A percentile compares a stretch with the other conserved stretches of the same genome.
Conservation (phyloP, 2,113 vertebrate species). For the Catagonus wagneri region DNA sequence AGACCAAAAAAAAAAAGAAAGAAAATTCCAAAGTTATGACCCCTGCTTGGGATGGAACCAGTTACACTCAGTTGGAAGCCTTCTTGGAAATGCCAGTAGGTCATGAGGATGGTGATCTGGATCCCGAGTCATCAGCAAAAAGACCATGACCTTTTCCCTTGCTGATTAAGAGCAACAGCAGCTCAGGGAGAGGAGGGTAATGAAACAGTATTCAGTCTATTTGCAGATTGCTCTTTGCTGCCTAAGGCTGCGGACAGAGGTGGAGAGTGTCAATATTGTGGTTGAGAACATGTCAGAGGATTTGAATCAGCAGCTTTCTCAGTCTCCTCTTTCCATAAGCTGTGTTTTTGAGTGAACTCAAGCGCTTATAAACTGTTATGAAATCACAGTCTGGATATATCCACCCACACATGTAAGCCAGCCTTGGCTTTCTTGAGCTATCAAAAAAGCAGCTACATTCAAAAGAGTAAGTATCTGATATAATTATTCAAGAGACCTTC, state of each 20-base stretch:
- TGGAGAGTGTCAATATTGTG: not conserved
- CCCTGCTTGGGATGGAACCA: not conserved
- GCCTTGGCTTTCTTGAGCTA: not conserved
- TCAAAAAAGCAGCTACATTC: not conserved
- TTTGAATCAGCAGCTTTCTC: not conserved
- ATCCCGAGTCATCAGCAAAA: not conserved
- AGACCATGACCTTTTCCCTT: not conserved
- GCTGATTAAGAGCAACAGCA: not conserved
- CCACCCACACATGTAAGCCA: not conserved
- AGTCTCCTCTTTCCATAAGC: not conserved
- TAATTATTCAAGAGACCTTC: not conserved
- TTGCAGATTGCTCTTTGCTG: not conserved
- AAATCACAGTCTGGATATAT: not conserved
- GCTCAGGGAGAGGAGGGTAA: not conserved
- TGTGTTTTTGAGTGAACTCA: slow-evolving; percentile 21
- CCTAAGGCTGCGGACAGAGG: not conserved
- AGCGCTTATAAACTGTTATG: not conserved
- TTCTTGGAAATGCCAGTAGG: not conserved
- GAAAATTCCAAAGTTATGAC: not conserved
- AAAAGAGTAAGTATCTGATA: not conserved
- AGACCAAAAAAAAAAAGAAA: too few relatives aligned
- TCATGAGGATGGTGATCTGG: not conserved
- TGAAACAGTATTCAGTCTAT: not conserved
- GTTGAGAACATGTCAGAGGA: not conserved
- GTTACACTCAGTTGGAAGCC: not conserved